Percentiles rank a stretch among this genome's conserved stretches.
phyloP scores from a whole-genome alignment of 2,113 vertebrate genomes.

The Nibea albiflora region DNA sequence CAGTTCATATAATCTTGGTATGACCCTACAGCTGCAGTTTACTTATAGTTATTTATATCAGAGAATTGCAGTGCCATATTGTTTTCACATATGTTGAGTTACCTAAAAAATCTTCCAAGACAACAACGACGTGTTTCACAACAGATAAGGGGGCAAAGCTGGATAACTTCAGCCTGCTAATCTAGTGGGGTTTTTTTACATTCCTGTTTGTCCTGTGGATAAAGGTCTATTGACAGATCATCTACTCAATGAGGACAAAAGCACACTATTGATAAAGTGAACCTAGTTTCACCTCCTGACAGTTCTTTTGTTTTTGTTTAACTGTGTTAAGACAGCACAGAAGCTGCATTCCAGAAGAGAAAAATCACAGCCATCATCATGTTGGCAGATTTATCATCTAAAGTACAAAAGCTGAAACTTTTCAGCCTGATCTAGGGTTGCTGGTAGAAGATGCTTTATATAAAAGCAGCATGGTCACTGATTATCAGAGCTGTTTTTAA shows the following conservation, averaged over 20 bases:
- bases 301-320: not conserved
- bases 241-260: conserved; percentile 10
- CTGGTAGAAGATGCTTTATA: conserved; percentile 7
- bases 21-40: not conserved
- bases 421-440: not conserved
- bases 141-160: not conserved
- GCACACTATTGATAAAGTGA: not conserved
- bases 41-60: not conserved
- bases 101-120: not conserved
- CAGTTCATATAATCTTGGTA: not conserved
- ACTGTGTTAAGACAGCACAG: not conserved
- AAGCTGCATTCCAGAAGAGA: conserved; percentile 14
- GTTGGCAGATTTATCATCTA: not conserved
- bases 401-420: not conserved
- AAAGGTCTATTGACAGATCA: conserved; percentile 20
- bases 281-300: not conserved
- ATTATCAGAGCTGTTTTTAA: not conserved
- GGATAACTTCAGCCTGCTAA: conserved; percentile 21
- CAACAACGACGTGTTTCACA: conserved; percentile 17
- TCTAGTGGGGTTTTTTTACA: conserved; percentile 10
- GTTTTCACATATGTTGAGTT: not conserved
- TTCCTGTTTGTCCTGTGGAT: conserved; percentile 18
- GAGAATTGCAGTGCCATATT: not conserved
- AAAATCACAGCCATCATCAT: not conserved
- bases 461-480: not conserved